Percentiles rank a stretch among this genome's conserved stretches.
phyloP scores from a whole-genome alignment of 2,797 vertebrate species.

The Poecilia wingei region DNA sequence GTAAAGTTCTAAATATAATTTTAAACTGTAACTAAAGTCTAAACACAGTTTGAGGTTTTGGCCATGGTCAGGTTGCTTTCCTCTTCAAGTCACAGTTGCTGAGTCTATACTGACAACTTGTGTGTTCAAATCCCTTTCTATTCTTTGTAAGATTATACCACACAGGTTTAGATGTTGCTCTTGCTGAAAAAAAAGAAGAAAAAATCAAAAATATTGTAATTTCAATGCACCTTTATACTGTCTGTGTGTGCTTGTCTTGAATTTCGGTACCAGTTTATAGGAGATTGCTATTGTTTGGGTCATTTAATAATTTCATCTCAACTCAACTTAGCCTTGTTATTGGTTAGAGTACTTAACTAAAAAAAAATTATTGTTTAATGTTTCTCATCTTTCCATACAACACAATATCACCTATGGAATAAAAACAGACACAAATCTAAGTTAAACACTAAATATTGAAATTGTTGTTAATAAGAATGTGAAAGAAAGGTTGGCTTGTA shows the following conservation, averaged over 20 bases:
- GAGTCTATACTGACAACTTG: not conserved
- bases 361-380: not conserved
- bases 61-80: not conserved
- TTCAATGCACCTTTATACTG: not conserved
- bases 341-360: not conserved
- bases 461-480: not conserved
- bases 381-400: not conserved
- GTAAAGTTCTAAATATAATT: conserved; percentile 9
- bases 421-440: not conserved
- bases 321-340: not conserved
- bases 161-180: not conserved
- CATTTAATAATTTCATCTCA: not conserved
- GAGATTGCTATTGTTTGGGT: not conserved
- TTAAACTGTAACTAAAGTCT: not conserved
- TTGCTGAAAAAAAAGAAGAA: not conserved
- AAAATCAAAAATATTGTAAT: not conserved
- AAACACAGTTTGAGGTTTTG: not conserved
- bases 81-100: not conserved
- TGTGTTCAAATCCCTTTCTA: not conserved
- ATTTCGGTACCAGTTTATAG: not conserved
- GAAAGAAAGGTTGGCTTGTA: not conserved
- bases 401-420: not conserved
- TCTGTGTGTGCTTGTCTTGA: not conserved
- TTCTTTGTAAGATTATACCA: not conserved
- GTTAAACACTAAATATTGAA: not conserved